Conservation (phyloP, 2,888 invertebrate species). For the Salticus scenicus region DNA sequence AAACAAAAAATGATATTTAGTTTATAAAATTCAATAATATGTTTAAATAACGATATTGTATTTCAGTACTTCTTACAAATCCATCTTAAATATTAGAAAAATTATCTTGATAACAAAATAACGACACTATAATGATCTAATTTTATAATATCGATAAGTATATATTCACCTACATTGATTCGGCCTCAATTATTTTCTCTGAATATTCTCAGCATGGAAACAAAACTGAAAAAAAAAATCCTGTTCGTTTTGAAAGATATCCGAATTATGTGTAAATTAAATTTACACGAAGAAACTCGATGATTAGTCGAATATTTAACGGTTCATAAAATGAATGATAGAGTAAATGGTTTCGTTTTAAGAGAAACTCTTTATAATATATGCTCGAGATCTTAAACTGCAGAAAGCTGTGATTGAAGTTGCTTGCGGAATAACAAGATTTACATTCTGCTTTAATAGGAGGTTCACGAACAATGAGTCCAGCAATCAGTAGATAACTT, state of each 20-base stretch:
- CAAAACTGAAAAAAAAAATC: not conserved
- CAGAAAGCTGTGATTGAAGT: constrained; percentile 46
- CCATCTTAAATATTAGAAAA: no score
- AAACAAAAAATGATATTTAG: no score
- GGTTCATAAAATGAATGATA: constrained; percentile 21
- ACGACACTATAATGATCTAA: no score
- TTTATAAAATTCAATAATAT: no score
- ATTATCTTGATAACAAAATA: no score
- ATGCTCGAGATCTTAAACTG: constrained; percentile 7
- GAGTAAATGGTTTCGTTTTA: not conserved
- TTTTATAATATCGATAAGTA: no score
- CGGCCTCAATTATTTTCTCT: no score
- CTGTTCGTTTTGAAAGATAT: not conserved
- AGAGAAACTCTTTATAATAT: constrained; percentile 27
- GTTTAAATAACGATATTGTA: no score
- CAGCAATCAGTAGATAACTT: constrained; percentile 33
- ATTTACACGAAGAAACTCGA: not conserved
- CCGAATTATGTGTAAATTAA: not conserved
- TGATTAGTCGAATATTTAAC: constrained; percentile 25
- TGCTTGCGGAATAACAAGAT: constrained; percentile 39
- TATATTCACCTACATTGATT: no score
- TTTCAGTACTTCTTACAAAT: no score
- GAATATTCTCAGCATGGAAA: not conserved
- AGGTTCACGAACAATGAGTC: constrained; percentile 39
- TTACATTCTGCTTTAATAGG: constrained; percentile 33